phyloP scores from a whole-genome alignment of 2,797 vertebrate species.

The Mus minutoides region DNA sequence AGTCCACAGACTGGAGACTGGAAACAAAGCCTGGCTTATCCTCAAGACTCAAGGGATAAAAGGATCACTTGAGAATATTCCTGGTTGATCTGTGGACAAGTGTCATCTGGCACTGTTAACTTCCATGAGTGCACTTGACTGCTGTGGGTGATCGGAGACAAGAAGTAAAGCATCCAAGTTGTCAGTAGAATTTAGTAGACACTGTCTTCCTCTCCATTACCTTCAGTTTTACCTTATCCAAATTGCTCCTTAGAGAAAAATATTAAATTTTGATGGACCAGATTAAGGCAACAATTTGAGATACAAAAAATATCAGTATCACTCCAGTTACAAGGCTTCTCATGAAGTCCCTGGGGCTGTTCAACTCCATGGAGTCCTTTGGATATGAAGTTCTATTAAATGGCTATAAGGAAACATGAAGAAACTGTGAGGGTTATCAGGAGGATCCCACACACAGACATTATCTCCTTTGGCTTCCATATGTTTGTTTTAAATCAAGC shows the following conservation, averaged over 20 bases:
- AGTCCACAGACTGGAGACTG: neutral
- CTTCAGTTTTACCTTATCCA: neutral
- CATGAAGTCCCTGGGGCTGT: neutral
- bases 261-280: neutral
- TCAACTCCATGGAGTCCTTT: neutral
- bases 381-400: neutral
- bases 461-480: neutral
- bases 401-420: neutral
- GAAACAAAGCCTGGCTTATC: neutral
- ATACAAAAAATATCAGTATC: neutral
- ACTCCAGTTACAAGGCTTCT: neutral
- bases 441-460: neutral
- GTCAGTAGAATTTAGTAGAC: neutral
- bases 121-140: neutral
- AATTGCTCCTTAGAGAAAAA: neutral
- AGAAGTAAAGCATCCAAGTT: neutral
- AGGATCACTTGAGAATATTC: neutral
- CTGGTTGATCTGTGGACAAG: neutral
- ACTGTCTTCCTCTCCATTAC: neutral
- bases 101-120: neutral
- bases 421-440: neutral
- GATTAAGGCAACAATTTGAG: neutral
- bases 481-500: slow-evolving; percentile 23
- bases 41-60: neutral
- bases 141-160: neutral